Evolutionary conservation across 2,797 vertebrate genomes (phyloP).

Genomic region (Enteromius fasciolatus): DNA sequence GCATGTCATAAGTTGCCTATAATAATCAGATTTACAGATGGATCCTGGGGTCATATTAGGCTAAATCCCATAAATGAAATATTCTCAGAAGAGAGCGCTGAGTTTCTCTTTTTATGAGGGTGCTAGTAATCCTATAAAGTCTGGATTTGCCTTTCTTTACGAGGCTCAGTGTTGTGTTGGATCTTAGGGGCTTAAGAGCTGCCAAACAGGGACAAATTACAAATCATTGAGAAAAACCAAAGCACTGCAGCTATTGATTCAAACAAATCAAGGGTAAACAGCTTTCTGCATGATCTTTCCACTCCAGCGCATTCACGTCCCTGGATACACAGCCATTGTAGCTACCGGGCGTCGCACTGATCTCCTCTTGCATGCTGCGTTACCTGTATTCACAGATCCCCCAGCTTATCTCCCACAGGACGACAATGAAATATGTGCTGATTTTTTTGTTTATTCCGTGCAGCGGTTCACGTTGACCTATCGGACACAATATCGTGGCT

Average conservation of each 20-base stretch:
- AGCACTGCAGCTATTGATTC: constrained; percentile 69
- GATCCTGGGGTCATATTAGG: constrained; percentile 69
- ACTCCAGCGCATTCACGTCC: constrained; percentile 50
- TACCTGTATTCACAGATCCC: constrained; percentile 25
- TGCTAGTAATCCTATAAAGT: constrained; percentile 78
- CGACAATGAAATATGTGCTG: not conserved
- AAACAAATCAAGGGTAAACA: constrained; percentile 71
- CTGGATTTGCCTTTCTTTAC: constrained; percentile 75
- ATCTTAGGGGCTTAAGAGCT: constrained; percentile 71
- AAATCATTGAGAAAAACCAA: constrained; percentile 75
- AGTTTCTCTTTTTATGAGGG: constrained; percentile 69
- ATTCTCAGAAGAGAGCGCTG: constrained; percentile 68
- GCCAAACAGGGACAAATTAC: constrained; percentile 71
- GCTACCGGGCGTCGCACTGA: not conserved
- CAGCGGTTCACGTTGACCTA: not conserved
- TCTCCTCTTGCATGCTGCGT: constrained; percentile 9
- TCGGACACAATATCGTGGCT: not conserved
- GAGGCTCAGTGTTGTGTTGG: constrained; percentile 70
- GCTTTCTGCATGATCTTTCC: constrained; percentile 61
- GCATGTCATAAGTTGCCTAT: constrained; percentile 49
- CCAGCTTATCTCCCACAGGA: not conserved
- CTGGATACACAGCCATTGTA: constrained; percentile 24
- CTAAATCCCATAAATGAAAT: constrained; percentile 74
- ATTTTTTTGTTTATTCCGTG: not conserved
- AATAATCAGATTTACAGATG: constrained; percentile 59